Conservation (phyloP, 2,888 invertebrate species). For the Plebejus argus region DNA sequence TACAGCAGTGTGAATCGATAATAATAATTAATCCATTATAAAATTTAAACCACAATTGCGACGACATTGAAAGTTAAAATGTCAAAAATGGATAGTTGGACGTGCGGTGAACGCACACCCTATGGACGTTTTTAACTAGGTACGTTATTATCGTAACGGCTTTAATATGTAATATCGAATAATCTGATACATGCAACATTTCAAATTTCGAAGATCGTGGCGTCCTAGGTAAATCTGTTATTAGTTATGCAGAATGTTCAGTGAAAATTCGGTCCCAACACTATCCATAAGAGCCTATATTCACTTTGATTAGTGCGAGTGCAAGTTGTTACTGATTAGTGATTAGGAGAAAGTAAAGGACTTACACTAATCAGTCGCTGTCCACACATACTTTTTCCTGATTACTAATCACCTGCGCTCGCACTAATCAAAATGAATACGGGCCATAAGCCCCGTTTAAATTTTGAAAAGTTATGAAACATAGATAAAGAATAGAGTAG, state of each 20-base stretch:
- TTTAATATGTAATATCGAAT: conserved; percentile 27
- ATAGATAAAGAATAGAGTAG: conserved; percentile 30
- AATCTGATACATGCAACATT: background rate
- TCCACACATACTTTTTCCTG: no score
- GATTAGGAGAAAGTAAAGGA: no score
- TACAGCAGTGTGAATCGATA: background rate
- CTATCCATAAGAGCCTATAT: background rate
- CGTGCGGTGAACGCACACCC: background rate
- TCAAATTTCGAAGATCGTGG: conserved; percentile 1
- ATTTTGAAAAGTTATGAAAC: conserved; percentile 17
- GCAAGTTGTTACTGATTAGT: no score
- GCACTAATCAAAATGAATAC: no score
- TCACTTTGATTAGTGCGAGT: no score
- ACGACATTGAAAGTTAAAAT: background rate
- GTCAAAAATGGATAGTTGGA: background rate
- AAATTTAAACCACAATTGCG: background rate
- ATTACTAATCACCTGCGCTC: no score
- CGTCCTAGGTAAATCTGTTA: conserved; percentile 24
- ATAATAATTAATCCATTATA: background rate
- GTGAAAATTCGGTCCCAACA: conserved; percentile 46
- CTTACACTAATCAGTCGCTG: no score
- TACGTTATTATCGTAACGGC: conserved; percentile 15
- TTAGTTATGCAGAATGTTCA: conserved; percentile 62
- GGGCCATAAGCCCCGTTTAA: background rate
- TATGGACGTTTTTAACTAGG: conserved; percentile 28